Conservation (phyloP, 1,140 invertebrate genomes). For the Papilio machaon region DNA sequence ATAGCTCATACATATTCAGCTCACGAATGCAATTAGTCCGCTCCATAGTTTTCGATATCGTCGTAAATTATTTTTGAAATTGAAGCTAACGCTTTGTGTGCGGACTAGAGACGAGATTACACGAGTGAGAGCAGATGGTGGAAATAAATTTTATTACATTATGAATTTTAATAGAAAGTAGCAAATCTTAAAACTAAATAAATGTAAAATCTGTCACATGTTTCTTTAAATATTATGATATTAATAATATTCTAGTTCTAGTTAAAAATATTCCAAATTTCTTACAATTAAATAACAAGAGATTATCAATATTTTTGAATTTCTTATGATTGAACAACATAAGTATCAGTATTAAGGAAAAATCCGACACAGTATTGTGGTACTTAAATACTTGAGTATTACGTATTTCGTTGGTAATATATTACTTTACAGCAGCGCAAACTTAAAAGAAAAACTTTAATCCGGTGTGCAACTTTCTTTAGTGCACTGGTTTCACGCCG, state of each 20-base stretch:
- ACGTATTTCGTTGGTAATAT: background rate
- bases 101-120: slow-evolving; percentile 14
- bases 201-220: background rate
- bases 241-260: too few species aligned
- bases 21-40: slow-evolving; percentile 19
- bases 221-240: too few species aligned
- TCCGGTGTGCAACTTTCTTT: background rate
- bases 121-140: background rate
- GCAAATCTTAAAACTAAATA: background rate
- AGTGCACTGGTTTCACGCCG: slow-evolving; percentile 1
- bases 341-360: background rate
- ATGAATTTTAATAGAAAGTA: slow-evolving; percentile 1
- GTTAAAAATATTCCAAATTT: too few species aligned
- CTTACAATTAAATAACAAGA: background rate
- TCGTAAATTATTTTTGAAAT: slow-evolving; percentile 26
- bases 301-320: background rate
- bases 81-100: slow-evolving; percentile 17
- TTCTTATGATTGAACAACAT: background rate
- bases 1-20: slow-evolving; percentile 21
- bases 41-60: slow-evolving; percentile 19
- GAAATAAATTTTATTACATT: background rate
- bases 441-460: slow-evolving; percentile 23
- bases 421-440: background rate
- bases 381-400: background rate
- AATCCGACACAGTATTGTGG: background rate